phyloP scores from a whole-genome alignment of 1,140 invertebrate species.

The Zaprionus nigranus region DNA sequence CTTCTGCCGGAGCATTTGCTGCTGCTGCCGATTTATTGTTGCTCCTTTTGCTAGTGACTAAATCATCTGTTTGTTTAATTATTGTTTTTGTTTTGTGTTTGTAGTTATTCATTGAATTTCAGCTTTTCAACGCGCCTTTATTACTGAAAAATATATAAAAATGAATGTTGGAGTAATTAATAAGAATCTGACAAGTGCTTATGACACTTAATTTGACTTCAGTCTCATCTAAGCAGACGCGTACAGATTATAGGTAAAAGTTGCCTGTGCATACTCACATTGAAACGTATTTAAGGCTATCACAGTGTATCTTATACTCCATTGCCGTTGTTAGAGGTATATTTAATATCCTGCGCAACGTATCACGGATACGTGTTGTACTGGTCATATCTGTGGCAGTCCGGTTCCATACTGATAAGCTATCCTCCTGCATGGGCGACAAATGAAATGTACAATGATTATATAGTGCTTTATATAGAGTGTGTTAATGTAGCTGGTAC shows the following conservation, averaged over 20 bases:
- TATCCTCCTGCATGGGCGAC: slow-evolving; percentile 91
- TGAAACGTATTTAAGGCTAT: slow-evolving; percentile 90
- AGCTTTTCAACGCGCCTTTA: slow-evolving; percentile 84
- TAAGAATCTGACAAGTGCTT: neutral
- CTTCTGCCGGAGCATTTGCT: slow-evolving; percentile 60
- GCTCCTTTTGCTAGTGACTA: slow-evolving; percentile 58
- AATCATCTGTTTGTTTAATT: slow-evolving; percentile 75
- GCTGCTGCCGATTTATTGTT: slow-evolving; percentile 23
- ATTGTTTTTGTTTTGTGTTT: slow-evolving; percentile 80
- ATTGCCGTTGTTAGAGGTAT: slow-evolving; percentile 95
- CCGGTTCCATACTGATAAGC: slow-evolving; percentile 99
- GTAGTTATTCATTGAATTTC: slow-evolving; percentile 82
- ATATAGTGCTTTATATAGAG: neutral
- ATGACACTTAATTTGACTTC: neutral
- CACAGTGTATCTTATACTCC: slow-evolving; percentile 98
- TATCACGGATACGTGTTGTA: slow-evolving; percentile 96
- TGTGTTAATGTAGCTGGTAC: neutral
- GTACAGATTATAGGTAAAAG: no score
- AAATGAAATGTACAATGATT: slow-evolving; percentile 9
- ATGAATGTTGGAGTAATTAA: slow-evolving; percentile 2
- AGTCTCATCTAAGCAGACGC: neutral
- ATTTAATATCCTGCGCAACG: slow-evolving; percentile 96
- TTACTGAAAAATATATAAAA: slow-evolving; percentile 70
- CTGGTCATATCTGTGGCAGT: slow-evolving; percentile 94
- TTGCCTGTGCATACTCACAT: slow-evolving; percentile 66